phyloP scores from a whole-genome alignment of 2,888 invertebrate species.

The Nomada ruficornis region DNA sequence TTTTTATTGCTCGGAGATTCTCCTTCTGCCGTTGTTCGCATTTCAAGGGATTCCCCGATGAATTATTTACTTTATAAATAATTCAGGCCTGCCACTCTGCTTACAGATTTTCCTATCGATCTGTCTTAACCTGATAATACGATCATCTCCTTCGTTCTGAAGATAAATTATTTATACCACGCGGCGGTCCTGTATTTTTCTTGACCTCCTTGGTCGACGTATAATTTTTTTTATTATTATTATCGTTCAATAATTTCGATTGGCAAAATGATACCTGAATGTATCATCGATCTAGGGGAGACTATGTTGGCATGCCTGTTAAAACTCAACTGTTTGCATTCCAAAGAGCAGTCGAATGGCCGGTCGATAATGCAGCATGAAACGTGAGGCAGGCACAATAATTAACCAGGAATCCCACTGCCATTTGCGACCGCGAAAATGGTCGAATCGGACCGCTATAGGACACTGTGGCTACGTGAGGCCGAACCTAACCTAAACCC shows the following conservation, averaged over 20 bases:
- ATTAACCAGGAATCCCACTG: conserved; percentile 31
- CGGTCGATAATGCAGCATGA: conserved; percentile 20
- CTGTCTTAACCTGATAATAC: background rate
- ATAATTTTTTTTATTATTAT: background rate
- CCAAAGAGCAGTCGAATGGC: conserved; percentile 3
- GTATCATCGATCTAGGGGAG: too few relatives aligned
- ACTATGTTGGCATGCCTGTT: background rate
- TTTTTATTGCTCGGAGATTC: background rate
- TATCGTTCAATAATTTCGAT: background rate
- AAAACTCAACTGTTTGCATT: conserved; percentile 10
- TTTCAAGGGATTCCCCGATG: background rate
- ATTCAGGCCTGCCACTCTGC: background rate
- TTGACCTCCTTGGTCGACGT: background rate
- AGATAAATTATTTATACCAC: conserved; percentile 4
- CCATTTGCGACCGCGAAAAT: conserved; percentile 27
- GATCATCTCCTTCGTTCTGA: background rate
- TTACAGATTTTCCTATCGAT: conserved; percentile 16
- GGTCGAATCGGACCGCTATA: conserved; percentile 9
- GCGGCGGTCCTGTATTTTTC: background rate
- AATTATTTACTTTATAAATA: conserved; percentile 31
- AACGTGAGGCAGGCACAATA: conserved; percentile 19
- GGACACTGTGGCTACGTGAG: background rate
- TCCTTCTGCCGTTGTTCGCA: background rate
- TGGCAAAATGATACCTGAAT: too few relatives aligned
- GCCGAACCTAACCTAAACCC: conserved; percentile 1